Percentiles rank a stretch among this genome's conserved stretches.
These are phyloP conservation scores for Stramonita haemastoma DNA, from an alignment of 2,888 invertebrate genomes.

Conservation along the genomic window DNA sequence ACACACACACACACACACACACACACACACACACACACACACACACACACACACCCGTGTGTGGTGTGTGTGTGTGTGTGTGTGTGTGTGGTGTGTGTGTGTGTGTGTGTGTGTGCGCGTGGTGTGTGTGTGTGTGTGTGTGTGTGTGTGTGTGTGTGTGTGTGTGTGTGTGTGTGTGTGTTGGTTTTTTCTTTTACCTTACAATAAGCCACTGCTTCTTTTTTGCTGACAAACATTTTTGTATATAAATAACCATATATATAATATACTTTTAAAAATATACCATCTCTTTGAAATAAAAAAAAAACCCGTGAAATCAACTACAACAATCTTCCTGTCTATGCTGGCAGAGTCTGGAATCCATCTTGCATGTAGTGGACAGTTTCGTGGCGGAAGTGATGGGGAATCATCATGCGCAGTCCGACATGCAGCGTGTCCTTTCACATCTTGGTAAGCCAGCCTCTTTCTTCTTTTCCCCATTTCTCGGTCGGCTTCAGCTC, in stretches of 20 bases:
- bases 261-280: too few relatives aligned
- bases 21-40: not conserved
- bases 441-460: conserved; percentile 26
- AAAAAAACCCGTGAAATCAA: not conserved
- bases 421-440: not conserved
- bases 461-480: too few relatives aligned
- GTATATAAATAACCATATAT: too few relatives aligned
- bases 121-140: not conserved
- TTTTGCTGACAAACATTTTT: too few relatives aligned
- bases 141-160: conserved; percentile 21
- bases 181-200: too few relatives aligned
- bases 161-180: not conserved
- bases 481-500: too few relatives aligned
- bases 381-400: conserved; percentile 17
- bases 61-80: not conserved
- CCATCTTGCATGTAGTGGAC: conserved; percentile 13
- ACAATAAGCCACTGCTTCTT: too few relatives aligned
- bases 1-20: not conserved
- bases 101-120: conserved; percentile 8
- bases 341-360: conserved; percentile 20
- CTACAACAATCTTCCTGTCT: not conserved
- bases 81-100: conserved; percentile 20
- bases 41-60: too few relatives aligned
- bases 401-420: not conserved
- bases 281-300: too few relatives aligned